Base-by-base conservation (phyloP, 1,140 invertebrate species). In the Pentalonia nigronervosa region DNA sequence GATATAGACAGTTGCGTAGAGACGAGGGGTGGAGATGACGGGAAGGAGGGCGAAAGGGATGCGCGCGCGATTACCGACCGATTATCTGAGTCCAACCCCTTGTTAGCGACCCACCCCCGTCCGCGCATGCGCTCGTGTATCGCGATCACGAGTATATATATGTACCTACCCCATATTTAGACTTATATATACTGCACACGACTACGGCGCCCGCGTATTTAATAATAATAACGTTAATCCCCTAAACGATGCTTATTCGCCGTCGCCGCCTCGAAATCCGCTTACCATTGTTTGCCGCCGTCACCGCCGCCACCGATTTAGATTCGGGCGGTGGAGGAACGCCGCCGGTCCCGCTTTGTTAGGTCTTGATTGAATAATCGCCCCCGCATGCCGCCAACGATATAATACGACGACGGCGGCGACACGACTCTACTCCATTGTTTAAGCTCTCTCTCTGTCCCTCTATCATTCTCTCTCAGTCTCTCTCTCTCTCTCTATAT, bases 51-150 rank as follows among this genome's bases (percentile, higher is more conserved):
- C 2, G 41, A 41, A 91, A 91, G 56, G 56, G 90, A 81, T 76
- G 90, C 90, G 67, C 60, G n/a, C 67, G 90, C 90, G 90, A 91
- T 91, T 91, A 91, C 90, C 90, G 67, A 91, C 90, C 90, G 90
- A 91, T 91, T 91, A 91, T 91, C 67, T 91, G 90, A 67, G 90
- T 91, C 90, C 90, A 91, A 91, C 90, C 90, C 90, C 48, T 91
- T 34, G 56, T 81, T 36, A 50, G 60, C n/a, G 41, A 48, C 30
- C 47, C 90, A 91, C 67, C 90, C 90, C 90, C 34, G 90, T 23
- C 2, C 60, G 45, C 41, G 90, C 90, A 48, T 91, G 60, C 67
- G 90, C 47, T 47, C n/a, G 90, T 45, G 25, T 76, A 89, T 36
- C 48, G 34, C 87, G 48, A 56, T 89, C 87, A 21, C 20, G 34